These are phyloP conservation scores for Nesospiza acunhae DNA, from an alignment of 2,113 vertebrate genomes.

Conservation along the genomic window DNA sequence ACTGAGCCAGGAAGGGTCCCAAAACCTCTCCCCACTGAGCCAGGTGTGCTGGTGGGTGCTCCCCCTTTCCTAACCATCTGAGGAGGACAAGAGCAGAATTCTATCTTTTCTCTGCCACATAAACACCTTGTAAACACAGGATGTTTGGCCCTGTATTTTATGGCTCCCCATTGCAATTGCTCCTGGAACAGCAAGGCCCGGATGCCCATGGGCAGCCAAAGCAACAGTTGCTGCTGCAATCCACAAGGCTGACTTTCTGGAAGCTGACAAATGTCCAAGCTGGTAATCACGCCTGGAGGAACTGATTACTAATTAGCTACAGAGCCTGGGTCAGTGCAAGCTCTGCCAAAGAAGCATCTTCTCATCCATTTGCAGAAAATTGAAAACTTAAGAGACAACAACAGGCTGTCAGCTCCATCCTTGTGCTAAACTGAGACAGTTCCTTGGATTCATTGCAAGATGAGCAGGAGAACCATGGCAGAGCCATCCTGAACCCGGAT, in stretches of 20 bases:
- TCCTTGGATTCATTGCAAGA: background rate
- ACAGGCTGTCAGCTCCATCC: background rate
- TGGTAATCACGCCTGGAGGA: background rate
- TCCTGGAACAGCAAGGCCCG: background rate
- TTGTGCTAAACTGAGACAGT: background rate
- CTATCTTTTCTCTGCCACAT: background rate
- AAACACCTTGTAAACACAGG: background rate
- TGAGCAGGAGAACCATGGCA: background rate
- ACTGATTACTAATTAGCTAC: background rate
- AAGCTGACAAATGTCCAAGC: background rate
- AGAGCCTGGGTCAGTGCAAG: background rate
- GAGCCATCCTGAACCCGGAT: background rate
- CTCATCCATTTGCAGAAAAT: background rate
- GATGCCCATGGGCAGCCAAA: background rate
- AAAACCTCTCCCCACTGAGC: background rate
- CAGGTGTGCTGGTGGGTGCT: background rate
- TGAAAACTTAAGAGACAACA: background rate
- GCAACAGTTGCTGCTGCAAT: background rate
- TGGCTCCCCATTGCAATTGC: background rate
- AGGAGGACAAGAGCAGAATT: background rate
- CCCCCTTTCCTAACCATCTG: background rate
- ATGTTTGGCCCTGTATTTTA: background rate
- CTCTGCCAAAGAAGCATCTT: background rate
- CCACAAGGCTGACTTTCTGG: background rate
- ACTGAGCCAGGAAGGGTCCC: background rate